Conservation (phyloP, 2,113 vertebrate species). For the Raphicerus campestris region DNA sequence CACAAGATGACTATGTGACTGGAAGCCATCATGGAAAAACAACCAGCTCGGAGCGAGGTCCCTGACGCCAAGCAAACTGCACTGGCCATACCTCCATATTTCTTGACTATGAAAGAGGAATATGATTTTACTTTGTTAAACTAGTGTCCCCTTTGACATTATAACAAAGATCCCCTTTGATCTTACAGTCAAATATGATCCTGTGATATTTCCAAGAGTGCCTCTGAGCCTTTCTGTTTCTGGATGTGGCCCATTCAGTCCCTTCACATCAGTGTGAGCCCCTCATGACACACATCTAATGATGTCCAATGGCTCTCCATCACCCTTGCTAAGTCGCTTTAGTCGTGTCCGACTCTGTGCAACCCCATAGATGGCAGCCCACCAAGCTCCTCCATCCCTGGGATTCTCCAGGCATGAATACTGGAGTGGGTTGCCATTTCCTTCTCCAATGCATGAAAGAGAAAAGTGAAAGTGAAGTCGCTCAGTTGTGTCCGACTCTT, state of each 20-base stretch:
- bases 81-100: neutral
- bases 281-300: neutral
- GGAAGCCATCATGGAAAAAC: neutral
- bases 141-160: neutral
- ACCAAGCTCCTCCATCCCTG: too few species aligned
- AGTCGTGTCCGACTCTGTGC: too few species aligned
- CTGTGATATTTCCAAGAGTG: neutral
- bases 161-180: neutral
- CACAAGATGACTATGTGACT: neutral
- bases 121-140: neutral
- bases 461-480: too few species aligned
- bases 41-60: neutral
- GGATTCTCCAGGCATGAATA: too few species aligned
- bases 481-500: too few species aligned
- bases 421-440: too few species aligned
- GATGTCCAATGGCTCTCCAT: neutral
- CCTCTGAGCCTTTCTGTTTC: neutral
- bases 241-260: neutral
- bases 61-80: neutral
- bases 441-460: too few species aligned
- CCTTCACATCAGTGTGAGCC: neutral
- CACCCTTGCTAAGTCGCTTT: too few species aligned
- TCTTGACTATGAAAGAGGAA: neutral
- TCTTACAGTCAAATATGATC: neutral
- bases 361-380: too few species aligned